Percentiles rank a stretch among this genome's conserved stretches.
These are phyloP conservation scores for Anthrax anthrax DNA, from an alignment of 2,888 invertebrate species.

Conservation along the genomic window DNA sequence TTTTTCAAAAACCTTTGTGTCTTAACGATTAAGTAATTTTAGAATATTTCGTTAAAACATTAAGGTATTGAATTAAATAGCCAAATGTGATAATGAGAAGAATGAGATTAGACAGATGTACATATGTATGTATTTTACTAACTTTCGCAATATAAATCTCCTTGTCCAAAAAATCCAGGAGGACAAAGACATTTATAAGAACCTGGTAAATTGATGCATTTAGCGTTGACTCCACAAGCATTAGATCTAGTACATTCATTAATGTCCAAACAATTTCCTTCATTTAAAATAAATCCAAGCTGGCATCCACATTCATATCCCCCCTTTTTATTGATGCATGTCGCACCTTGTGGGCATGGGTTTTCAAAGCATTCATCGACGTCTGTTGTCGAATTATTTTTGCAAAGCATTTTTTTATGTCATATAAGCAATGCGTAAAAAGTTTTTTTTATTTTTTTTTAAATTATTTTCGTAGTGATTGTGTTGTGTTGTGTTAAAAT, in stretches of 20 bases:
- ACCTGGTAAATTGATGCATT: slow-evolving; percentile 69
- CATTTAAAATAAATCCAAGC: slow-evolving; percentile 48
- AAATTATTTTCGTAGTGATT: slow-evolving; percentile 8
- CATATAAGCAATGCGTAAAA: background rate
- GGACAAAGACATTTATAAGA: slow-evolving; percentile 65
- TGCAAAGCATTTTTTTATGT: background rate
- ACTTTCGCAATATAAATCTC: slow-evolving; percentile 64
- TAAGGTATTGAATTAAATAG: no score
- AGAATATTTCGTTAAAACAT: no score
- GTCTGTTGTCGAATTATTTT: slow-evolving; percentile 36
- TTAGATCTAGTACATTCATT: slow-evolving; percentile 55
- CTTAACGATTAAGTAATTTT: no score
- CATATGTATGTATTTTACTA: slow-evolving; percentile 18
- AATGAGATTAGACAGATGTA: no score
- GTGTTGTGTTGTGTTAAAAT: background rate
- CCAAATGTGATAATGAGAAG: no score
- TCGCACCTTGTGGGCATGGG: slow-evolving; percentile 55
- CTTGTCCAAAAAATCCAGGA: slow-evolving; percentile 59
- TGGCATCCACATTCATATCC: slow-evolving; percentile 61
- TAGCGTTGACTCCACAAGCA: slow-evolving; percentile 60
- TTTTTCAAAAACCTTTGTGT: no score
- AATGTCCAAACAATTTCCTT: slow-evolving; percentile 37
- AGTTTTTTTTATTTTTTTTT: slow-evolving; percentile 1
- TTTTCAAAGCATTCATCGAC: slow-evolving; percentile 55
- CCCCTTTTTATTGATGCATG: slow-evolving; percentile 62